Evolutionary conservation across 53 echinoderm and acorn worm genomes (phyloP), one percentile per base, ranked within the genome.

Genomic region (Stichopus horrens): DNA sequence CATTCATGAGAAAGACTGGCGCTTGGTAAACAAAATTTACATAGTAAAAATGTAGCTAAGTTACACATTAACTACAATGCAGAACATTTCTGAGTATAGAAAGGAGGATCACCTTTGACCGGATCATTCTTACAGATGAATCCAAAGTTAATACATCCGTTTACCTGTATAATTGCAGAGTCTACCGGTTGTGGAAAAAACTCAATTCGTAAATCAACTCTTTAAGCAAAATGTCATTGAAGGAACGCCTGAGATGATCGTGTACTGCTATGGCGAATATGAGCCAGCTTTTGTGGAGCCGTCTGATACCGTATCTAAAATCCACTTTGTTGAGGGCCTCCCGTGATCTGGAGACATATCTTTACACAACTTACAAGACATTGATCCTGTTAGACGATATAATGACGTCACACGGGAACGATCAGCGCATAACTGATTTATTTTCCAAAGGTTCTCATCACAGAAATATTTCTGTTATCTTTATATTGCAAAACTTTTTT

Each of bases 241-340:
- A 60, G 89, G 89, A 60, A 76, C 89, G 21, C 84, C 88, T 67
- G 57, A 90, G 4, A 92, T 90, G 73, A 91, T 95, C 23, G 59
- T 93, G 23, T 95, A 90, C 90, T 95, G 95, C 86, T 95, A 90
- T 86, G 92, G 90, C 18, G 93, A 93, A 92, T 95, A 95, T 89
- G 93, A 95, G 71, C 53, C 65, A 76, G 90, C 82, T 0, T 95
- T 91, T 90, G 37, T 77, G 23, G 90, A 89, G 56, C 54, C 93
- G 90, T 86, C 91, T 74, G 74, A 21, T 77, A 73, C 83, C 86
- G 77, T 90, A 76, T 83, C 89, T 54, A 14, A 86, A 52, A 90
- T 93, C 57, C 85, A 76, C 60, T 92, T 95, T 90, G 88, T 93
- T 23, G 95, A 95, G 68, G 55, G 95, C 92, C 52, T 86, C 88